A percentile compares a stretch with the other conserved stretches of the same genome.
phyloP scores from a whole-genome alignment of 2,888 invertebrate genomes.

The Netelia fuscicornis region DNA sequence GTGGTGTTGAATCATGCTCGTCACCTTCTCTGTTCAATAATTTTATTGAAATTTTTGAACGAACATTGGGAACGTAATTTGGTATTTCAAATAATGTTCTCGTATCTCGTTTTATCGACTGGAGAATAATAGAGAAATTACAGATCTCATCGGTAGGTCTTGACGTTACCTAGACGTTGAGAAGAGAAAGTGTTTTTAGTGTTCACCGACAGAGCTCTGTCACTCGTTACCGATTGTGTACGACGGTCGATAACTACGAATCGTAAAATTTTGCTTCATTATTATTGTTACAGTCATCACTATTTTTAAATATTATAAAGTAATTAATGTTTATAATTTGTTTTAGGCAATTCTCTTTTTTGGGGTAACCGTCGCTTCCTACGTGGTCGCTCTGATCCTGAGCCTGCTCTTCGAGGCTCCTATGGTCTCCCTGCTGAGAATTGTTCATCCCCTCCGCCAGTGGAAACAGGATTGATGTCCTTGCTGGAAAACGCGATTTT shows the following conservation, averaged over 20 bases:
- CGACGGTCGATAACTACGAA: slow-evolving; percentile 31
- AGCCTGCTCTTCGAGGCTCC: slow-evolving; percentile 88
- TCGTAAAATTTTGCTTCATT: too few relatives aligned
- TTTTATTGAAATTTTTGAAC: neutral
- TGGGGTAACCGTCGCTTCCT: slow-evolving; percentile 85
- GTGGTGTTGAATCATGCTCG: neutral
- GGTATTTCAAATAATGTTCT: too few relatives aligned
- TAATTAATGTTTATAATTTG: slow-evolving; percentile 7
- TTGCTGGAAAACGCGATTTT: neutral
- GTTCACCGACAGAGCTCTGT: neutral
- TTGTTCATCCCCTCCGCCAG: slow-evolving; percentile 84
- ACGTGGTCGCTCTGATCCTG: slow-evolving; percentile 85
- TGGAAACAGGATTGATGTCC: slow-evolving; percentile 71
- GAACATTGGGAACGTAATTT: too few relatives aligned
- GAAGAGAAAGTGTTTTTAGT: slow-evolving; percentile 10
- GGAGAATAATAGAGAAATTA: too few relatives aligned
- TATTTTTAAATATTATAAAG: neutral
- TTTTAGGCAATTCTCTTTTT: slow-evolving; percentile 86
- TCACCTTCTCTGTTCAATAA: neutral
- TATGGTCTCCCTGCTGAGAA: slow-evolving; percentile 86
- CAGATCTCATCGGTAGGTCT: too few relatives aligned
- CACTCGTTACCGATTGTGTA: neutral
- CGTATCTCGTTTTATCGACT: too few relatives aligned
- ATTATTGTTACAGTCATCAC: too few relatives aligned
- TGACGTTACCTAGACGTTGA: neutral